phyloP scores from a whole-genome alignment of 2,797 vertebrate species.

The Smutsia gigantea region DNA sequence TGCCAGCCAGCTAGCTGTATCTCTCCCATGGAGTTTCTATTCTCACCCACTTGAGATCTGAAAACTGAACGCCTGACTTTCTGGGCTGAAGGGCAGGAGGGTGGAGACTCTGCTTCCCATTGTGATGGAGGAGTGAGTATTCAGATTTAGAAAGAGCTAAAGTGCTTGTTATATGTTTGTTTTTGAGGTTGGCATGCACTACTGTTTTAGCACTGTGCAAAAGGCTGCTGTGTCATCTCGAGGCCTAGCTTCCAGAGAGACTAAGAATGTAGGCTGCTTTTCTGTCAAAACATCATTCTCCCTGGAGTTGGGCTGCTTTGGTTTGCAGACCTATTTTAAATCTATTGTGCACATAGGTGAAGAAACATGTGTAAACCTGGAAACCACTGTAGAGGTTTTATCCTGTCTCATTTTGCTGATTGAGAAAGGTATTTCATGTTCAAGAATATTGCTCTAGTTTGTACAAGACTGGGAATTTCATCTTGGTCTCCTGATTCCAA shows the following conservation, averaged over 20 bases:
- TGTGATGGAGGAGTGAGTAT: neutral
- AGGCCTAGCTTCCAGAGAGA: neutral
- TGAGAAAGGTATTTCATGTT: conserved; percentile 13
- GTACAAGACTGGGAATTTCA: neutral
- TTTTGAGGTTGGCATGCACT: neutral
- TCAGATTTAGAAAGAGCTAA: neutral
- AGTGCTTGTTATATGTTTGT: fast-evolving
- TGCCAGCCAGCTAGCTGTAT: neutral
- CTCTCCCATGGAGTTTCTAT: neutral
- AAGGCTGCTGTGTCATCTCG: neutral
- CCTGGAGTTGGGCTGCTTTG: neutral
- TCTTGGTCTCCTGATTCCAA: neutral
- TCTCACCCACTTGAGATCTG: neutral
- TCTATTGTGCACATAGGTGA: neutral
- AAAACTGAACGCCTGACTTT: neutral
- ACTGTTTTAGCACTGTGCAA: neutral
- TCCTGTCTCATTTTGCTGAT: neutral
- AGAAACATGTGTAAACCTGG: neutral
- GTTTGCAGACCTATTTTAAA: neutral
- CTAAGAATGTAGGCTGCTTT: neutral
- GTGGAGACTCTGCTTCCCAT: neutral
- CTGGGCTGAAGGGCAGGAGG: neutral
- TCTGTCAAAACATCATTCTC: neutral
- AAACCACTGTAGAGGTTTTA: neutral
- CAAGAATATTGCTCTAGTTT: conserved; percentile 15